Percentiles rank a stretch among this genome's conserved stretches.
Conservation (phyloP, 2,888 invertebrate genomes). For the Hypsopygia costalis region DNA sequence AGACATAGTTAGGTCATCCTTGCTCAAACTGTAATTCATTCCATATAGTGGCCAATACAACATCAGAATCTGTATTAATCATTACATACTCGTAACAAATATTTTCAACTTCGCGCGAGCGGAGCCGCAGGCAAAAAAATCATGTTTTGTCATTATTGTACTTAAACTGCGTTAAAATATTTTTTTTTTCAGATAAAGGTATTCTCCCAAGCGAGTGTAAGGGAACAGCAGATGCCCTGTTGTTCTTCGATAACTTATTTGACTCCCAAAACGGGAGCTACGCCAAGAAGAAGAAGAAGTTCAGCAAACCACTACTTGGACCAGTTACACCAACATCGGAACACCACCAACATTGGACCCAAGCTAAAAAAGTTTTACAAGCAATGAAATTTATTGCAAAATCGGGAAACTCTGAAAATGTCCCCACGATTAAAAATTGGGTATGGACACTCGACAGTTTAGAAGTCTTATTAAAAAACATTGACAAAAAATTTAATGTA, state of each 20-base stretch:
- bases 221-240: constrained; percentile 21
- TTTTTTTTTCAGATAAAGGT: constrained; percentile 17
- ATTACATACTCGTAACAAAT: too few relatives aligned
- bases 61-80: too few relatives aligned
- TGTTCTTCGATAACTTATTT: constrained; percentile 23
- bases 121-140: too few relatives aligned
- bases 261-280: constrained; percentile 22
- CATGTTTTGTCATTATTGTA: too few relatives aligned
- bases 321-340: constrained; percentile 13
- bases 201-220: constrained; percentile 19
- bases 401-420: constrained; percentile 7
- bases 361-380: background rate
- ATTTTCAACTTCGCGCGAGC: too few relatives aligned
- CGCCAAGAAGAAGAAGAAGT: constrained; percentile 13
- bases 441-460: constrained; percentile 15
- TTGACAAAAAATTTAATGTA: too few relatives aligned
- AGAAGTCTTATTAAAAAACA: constrained; percentile 3
- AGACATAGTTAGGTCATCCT: too few relatives aligned
- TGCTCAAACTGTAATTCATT: too few relatives aligned
- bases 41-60: too few relatives aligned
- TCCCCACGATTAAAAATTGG: constrained; percentile 21
- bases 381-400: constrained; percentile 8
- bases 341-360: constrained; percentile 5
- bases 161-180: background rate
- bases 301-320: constrained; percentile 17